Conservation (phyloP, 2,888 invertebrate genomes). For the Harmothoe impar region DNA sequence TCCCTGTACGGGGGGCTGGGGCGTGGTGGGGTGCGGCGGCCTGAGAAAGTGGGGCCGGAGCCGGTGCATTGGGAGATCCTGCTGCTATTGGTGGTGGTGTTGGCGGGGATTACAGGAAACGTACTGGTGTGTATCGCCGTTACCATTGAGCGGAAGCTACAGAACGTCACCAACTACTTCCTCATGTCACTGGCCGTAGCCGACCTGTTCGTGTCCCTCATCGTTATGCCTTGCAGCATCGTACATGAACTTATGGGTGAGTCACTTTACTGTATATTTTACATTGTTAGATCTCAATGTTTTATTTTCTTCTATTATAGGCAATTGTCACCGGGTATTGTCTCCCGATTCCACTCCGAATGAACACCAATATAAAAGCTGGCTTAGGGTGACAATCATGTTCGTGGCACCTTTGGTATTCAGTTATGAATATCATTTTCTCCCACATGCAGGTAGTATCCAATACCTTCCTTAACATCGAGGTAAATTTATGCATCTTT, state of each 20-base stretch:
- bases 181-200: conserved; percentile 95
- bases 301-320: too few species aligned
- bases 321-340: too few species aligned
- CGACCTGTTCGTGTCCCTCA: conserved; percentile 94
- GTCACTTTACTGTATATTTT: too few species aligned
- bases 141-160: conserved; percentile 92
- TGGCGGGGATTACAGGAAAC: conserved; percentile 95
- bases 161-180: conserved; percentile 98
- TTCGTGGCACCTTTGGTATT: too few species aligned
- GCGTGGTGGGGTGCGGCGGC: not conserved
- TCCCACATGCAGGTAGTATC: too few species aligned
- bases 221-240: conserved; percentile 98
- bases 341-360: too few species aligned
- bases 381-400: too few species aligned
- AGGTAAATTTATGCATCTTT: too few species aligned
- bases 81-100: conserved; percentile 92
- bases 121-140: conserved; percentile 96
- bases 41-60: not conserved
- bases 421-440: too few species aligned
- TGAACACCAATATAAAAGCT: too few species aligned
- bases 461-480: too few species aligned
- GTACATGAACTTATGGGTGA: conserved; percentile 96
- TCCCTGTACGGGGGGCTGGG: not conserved
- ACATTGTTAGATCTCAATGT: too few species aligned
- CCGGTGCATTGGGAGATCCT: conserved; percentile 72